Conservation (phyloP, 2,888 invertebrate species). For the Muschampia plurimacula region DNA sequence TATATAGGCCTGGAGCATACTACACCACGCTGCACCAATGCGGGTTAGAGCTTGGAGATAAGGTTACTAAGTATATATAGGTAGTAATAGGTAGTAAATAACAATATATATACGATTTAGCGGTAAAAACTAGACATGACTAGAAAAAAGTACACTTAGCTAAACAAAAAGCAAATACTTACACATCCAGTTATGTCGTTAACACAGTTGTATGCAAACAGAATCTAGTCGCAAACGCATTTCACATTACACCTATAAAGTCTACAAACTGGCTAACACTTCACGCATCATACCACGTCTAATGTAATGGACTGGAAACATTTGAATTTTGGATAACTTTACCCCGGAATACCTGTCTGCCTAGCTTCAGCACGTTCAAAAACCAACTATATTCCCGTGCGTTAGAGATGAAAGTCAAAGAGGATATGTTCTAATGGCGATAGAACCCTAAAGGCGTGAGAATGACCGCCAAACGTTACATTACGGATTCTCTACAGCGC, state of each 20-base stretch:
- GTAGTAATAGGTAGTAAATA: too few species aligned
- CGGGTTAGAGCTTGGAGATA: not conserved
- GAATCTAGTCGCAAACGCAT: conserved; percentile 18
- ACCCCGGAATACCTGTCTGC: conserved; percentile 35
- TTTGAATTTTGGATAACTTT: conserved; percentile 44
- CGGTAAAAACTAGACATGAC: not conserved
- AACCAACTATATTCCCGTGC: conserved; percentile 28
- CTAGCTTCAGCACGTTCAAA: conserved; percentile 11
- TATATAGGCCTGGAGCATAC: too few species aligned
- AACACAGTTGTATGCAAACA: conserved; percentile 18
- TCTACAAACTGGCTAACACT: conserved; percentile 33
- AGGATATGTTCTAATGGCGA: not conserved
- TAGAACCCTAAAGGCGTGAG: conserved; percentile 57
- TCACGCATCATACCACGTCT: conserved; percentile 34
- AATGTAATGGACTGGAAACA: conserved; percentile 36
- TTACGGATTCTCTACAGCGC: conserved; percentile 71
- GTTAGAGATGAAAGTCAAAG: conserved; percentile 35
- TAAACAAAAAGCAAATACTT: not conserved
- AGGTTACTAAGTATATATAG: not conserved
- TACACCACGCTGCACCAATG: not conserved
- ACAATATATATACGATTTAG: not conserved
- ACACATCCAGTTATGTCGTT: conserved; percentile 5
- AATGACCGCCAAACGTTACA: conserved; percentile 61
- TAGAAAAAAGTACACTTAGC: not conserved
- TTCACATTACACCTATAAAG: conserved; percentile 25